Evolutionary conservation across 2,113 vertebrate species (phyloP).

Genomic region (Mobula birostris): DNA sequence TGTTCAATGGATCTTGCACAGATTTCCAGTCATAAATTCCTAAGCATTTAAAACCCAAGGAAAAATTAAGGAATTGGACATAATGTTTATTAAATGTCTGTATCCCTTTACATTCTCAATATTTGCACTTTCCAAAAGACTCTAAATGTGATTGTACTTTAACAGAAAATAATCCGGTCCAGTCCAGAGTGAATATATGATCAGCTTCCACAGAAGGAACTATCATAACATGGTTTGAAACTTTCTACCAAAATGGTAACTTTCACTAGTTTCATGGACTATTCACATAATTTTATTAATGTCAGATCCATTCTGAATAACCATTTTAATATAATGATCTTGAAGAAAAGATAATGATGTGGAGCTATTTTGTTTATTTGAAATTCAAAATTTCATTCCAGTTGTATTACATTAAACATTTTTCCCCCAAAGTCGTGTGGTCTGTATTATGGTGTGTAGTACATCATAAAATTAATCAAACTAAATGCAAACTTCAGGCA

Average conservation of each 20-base stretch:
- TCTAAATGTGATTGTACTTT: not conserved
- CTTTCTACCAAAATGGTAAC: not conserved
- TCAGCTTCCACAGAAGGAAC: too few relatives aligned
- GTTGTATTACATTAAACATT: not conserved
- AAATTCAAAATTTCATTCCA: not conserved
- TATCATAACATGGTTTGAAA: not conserved
- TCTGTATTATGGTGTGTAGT: not conserved
- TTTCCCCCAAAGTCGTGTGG: not conserved
- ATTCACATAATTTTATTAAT: too few relatives aligned
- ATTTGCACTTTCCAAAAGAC: not conserved
- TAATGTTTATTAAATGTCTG: not conserved
- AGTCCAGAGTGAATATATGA: not conserved
- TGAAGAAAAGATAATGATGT: not conserved
- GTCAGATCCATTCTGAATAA: not conserved
- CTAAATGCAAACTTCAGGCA: not conserved
- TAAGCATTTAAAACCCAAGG: not conserved
- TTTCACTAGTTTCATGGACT: not conserved
- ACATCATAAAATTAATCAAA: not conserved
- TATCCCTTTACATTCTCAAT: not conserved
- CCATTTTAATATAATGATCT: not conserved
- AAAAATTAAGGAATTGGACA: not conserved
- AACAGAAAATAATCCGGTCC: not conserved
- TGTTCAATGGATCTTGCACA: not conserved
- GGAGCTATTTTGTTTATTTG: too few relatives aligned
- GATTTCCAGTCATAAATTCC: not conserved